Evolutionary conservation across 2,797 vertebrate species (phyloP), one percentile per base, ranked within the genome.

Genomic region (Sebastes hubbsi): DNA sequence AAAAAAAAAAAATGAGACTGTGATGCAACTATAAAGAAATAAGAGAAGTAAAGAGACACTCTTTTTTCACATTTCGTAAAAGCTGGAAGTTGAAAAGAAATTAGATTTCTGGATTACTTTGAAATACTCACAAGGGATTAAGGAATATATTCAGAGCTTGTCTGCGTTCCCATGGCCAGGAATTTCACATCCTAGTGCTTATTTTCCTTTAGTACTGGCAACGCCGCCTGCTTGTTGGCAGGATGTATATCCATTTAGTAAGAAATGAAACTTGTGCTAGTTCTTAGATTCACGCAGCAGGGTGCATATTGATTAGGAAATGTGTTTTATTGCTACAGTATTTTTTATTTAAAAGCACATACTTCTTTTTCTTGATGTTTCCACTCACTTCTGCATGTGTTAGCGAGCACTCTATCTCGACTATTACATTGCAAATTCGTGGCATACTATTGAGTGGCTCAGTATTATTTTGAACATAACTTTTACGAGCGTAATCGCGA

Each of bases 121-220:
- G 81, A 94, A 92, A 91, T 87, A 69, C 70, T 85, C 89, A 88
- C 55, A 46, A 66, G 82, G 88, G 87, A 91, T 90, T 88, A 83
- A 77, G 80, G 84, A 91, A 91, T 86, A 81, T 79, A 89, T 89
- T 92, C 75, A 72, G 83, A 81, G 89, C 85, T 78, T 70, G 74
- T 92, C 82, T 80, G 68, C 60, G 87, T 92, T 93, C 94, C 90
- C 89, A 93, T 87, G 84, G 90, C 75, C 83, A 90, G 93, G 93
- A 94, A 94, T 95, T 95, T 96, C 92, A 94, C 93, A 91, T 93
- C 89, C 52, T 72, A 76, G 83, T 92, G 92, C 91, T 87, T 88
- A 82, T 92, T 93, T 94, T 91, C 90, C 88, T 91, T 88, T 77
- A 62, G 63, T 66, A 56, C 86, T 79, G 85, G 84, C 77, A 77